Percentiles rank a stretch among this genome's conserved stretches.
Evolutionary conservation across 1,140 invertebrate genomes (phyloP).

Genomic region (Trachelipus rathkii): DNA sequence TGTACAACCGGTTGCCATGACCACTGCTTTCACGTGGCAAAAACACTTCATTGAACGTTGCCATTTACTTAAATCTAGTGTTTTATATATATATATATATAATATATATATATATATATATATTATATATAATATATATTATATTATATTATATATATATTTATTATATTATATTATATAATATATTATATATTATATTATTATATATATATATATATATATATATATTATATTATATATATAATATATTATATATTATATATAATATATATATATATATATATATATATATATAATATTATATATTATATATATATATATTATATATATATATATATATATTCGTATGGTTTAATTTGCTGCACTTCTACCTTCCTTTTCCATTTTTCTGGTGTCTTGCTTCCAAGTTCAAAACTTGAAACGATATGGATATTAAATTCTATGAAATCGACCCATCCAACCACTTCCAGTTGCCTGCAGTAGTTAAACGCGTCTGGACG

Average conservation of each 20-base stretch:
- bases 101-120: neutral
- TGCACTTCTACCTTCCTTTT: too few relatives aligned
- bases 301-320: conserved; percentile 25
- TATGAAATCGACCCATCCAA: too few relatives aligned
- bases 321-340: conserved; percentile 14
- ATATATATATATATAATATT: conserved; percentile 22
- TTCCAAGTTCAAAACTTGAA: too few relatives aligned
- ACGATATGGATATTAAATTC: too few relatives aligned
- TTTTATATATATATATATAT: conserved; percentile 2
- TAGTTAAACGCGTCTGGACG: too few relatives aligned
- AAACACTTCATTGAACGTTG: too few relatives aligned
- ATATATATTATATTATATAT: neutral
- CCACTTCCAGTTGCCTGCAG: too few relatives aligned
- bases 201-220: conserved; percentile 11
- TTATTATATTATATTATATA: conserved; percentile 14
- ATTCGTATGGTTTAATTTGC: neutral
- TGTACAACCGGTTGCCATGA: too few relatives aligned
- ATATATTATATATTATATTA: conserved; percentile 4
- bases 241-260: neutral
- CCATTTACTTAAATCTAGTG: too few relatives aligned
- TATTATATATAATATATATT: neutral
- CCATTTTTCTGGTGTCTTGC: too few relatives aligned
- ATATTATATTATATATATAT: neutral
- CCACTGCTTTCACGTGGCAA: too few relatives aligned
- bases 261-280: conserved; percentile 18